Conservation (phyloP, 2,888 invertebrate genomes). For the Aplocera efformata region DNA sequence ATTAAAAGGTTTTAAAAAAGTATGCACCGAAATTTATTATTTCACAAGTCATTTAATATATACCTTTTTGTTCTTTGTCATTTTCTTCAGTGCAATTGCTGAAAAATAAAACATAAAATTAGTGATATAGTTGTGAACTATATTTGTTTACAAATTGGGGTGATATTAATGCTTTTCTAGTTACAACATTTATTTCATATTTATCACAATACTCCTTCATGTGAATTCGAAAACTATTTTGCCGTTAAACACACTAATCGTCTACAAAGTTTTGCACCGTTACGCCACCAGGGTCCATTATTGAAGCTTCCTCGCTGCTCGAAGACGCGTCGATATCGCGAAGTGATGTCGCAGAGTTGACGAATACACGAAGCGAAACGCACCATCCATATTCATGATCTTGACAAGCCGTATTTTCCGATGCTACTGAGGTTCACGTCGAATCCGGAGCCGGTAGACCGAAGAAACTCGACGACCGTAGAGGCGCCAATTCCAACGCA, state of each 20-base stretch:
- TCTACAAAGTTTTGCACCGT: conserved; percentile 81
- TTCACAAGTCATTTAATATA: too few species aligned
- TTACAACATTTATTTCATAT: conserved; percentile 5
- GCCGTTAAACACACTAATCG: conserved; percentile 38
- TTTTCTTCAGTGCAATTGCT: conserved; percentile 65
- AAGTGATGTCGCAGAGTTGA: conserved; percentile 3
- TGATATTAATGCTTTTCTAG: background rate
- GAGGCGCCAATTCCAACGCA: conserved; percentile 7
- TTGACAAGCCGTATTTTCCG: conserved; percentile 7
- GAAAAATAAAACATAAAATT: conserved; percentile 50
- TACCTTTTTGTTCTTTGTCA: conserved; percentile 68
- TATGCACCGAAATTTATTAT: too few species aligned
- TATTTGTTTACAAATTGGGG: too few species aligned
- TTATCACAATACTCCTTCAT: conserved; percentile 16
- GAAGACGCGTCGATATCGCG: conserved; percentile 10
- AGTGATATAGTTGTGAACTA: background rate
- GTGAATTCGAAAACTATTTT: conserved; percentile 9
- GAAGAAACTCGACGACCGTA: conserved; percentile 17
- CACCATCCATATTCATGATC: conserved; percentile 8
- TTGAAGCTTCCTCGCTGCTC: conserved; percentile 5
- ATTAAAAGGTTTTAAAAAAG: too few species aligned
- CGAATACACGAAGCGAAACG: conserved; percentile 7
- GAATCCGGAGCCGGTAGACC: conserved; percentile 14
- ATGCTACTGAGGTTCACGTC: conserved; percentile 11
- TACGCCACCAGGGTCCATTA: conserved; percentile 40